phyloP scores from a whole-genome alignment of 2,113 vertebrate species.

The Pampusana beccarii region DNA sequence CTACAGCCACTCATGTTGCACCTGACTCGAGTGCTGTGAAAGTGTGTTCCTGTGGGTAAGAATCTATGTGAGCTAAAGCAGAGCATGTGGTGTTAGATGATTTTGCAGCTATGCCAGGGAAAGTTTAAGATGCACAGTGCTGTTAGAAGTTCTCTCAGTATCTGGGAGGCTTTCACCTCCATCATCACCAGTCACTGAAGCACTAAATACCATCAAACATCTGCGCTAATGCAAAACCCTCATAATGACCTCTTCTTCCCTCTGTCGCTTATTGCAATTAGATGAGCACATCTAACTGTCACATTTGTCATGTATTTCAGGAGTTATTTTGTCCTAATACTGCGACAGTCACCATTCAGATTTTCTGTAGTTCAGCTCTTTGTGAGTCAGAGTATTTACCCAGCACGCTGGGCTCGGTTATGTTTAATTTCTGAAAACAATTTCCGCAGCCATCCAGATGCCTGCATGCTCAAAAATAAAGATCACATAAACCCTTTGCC shows the following conservation, averaged over 20 bases:
- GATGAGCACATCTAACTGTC: conserved; percentile 38
- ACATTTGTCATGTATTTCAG: not conserved
- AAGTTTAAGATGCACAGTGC: not conserved
- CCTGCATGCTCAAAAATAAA: not conserved
- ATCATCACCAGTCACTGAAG: not conserved
- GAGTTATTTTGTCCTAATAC: not conserved
- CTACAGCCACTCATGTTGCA: rapidly evolving
- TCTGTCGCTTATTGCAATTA: not conserved
- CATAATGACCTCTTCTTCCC: not conserved
- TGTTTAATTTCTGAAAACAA: conserved; percentile 39
- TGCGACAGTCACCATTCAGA: not conserved
- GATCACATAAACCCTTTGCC: not conserved
- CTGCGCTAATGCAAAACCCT: not conserved
- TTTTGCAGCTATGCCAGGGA: not conserved
- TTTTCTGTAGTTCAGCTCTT: not conserved
- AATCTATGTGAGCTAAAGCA: not conserved
- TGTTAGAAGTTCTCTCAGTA: not conserved
- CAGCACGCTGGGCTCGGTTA: not conserved
- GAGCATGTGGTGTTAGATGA: not conserved
- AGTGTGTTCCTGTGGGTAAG: not conserved
- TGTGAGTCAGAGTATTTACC: conserved; percentile 9
- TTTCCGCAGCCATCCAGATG: not conserved
- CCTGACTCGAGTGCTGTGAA: not conserved
- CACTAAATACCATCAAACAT: not conserved
- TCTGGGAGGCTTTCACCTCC: not conserved